Percentiles rank a stretch among this genome's conserved stretches.
phyloP scores from a whole-genome alignment of 2,797 vertebrate species.

The Telmatherina bonti region DNA sequence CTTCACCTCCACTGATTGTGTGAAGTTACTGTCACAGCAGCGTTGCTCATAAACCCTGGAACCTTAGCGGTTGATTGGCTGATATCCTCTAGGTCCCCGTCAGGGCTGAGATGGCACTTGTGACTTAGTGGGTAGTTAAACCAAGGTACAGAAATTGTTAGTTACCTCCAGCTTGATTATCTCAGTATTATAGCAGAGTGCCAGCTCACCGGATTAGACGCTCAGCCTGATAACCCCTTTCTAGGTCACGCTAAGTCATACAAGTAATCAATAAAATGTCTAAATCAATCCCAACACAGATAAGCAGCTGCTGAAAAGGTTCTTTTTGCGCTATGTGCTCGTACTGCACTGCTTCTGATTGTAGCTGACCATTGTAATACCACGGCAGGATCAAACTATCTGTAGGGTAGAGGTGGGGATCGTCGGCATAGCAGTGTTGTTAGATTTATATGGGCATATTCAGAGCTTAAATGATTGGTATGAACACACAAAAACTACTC shows the following conservation, averaged over 20 bases:
- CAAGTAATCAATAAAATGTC: conserved; percentile 31
- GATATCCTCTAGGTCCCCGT: conserved; percentile 20
- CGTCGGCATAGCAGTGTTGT: conserved; percentile 5
- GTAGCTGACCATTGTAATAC: not conserved
- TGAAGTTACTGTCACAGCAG: conserved; percentile 20
- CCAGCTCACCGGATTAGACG: conserved; percentile 36
- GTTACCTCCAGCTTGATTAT: conserved; percentile 8
- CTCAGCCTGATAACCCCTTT: conserved; percentile 20
- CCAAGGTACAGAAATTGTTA: conserved; percentile 14
- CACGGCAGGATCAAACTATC: conserved; percentile 6
- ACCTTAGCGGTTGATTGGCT: conserved; percentile 14
- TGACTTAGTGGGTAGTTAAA: conserved; percentile 24
- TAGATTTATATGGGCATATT: not conserved
- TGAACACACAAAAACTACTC: not conserved
- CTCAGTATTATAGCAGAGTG: conserved; percentile 3
- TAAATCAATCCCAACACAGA: conserved; percentile 22
- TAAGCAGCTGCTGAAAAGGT: conserved; percentile 6
- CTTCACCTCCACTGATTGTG: conserved; percentile 23
- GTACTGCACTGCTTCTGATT: not conserved
- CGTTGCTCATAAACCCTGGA: conserved; percentile 32
- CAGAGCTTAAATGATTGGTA: not conserved
- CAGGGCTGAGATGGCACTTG: conserved; percentile 14
- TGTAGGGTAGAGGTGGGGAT: conserved; percentile 1
- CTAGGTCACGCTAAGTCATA: not conserved
- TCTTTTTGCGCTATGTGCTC: not conserved